Evolutionary conservation across 2,888 invertebrate genomes (phyloP), one percentile per base, ranked within the genome.

Genomic region (Ectemnius lituratus): DNA sequence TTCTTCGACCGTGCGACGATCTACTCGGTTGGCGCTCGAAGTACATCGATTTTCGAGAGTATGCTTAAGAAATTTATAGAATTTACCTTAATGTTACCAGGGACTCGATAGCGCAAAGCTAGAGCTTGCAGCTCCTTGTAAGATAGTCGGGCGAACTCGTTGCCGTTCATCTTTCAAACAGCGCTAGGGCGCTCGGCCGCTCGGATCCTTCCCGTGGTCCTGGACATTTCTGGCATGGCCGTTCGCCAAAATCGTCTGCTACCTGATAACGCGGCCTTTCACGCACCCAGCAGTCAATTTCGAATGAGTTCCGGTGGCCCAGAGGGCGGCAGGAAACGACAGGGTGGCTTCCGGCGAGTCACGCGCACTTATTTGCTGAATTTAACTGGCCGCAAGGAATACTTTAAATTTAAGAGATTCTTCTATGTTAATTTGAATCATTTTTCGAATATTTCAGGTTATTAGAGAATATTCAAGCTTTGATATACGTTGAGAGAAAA

Each of bases 71-170:
- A 14, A 2, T 5, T 13, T 2, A 52, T 14, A 13, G 13, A 52
- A 60, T 27, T 79, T 86, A 90, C 90, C 89, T 89, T 90, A 56
- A 90, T 89, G 79, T 90, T 90, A 57, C 89, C 88, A 58, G 90
- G 89, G 13, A 90, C 85, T n/a, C 83, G 85, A 57, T 89, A 86
- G 68, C 81, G 79, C 23, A 86, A 75, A 62, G 90, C 90, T 56
- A 89, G 71, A 1, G 88, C 87, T 73, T 90, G 90, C 57, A 90
- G 81, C 76, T 90, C 88, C 74, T 88, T 89, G 81, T 90, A 90
- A 65, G 89, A 87, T 58, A 90, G 81, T 62, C 80, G 76, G 45
- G 85, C 78, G 58, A 90, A 83, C 78, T 88, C 87, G 68, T 78
- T 79, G 69, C 76, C 81, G 75, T 81, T 84, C 87, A 88, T 88